Percentiles rank a stretch among this genome's conserved stretches.
Evolutionary conservation across 2,113 vertebrate genomes (phyloP).

Genomic region (Eulemur macaco): DNA sequence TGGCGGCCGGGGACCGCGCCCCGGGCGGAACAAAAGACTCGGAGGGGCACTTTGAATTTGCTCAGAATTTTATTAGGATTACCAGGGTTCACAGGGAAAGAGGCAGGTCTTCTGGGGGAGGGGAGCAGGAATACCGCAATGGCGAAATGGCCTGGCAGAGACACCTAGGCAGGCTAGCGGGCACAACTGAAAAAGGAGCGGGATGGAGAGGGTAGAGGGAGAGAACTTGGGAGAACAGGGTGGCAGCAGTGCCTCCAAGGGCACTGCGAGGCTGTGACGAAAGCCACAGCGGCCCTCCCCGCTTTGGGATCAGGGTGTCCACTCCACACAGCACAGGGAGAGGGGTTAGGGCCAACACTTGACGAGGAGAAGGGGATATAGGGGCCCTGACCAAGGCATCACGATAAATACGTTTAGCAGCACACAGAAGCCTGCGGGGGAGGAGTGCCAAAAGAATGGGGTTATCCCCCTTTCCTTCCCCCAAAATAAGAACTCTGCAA

Average conservation of each 20-base stretch:
- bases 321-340: constrained; percentile 56
- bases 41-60: constrained; percentile 46
- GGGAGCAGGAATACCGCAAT: constrained; percentile 31
- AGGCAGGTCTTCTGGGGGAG: constrained; percentile 57
- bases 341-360: neutral
- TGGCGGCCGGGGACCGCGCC: neutral
- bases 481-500: constrained; percentile 70
- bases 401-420: constrained; percentile 75
- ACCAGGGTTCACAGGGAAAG: constrained; percentile 46
- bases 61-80: constrained; percentile 74
- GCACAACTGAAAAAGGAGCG: neutral
- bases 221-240: constrained; percentile 40
- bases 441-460: constrained; percentile 33
- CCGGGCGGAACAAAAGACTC: constrained; percentile 5
- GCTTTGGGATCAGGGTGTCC: constrained; percentile 54
- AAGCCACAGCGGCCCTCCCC: constrained; percentile 35
- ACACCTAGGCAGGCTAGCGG: constrained; percentile 58
- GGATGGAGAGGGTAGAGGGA: neutral
- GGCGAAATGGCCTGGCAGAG: constrained; percentile 61
- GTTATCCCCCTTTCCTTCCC: neutral
- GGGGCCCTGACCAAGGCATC: constrained; percentile 72
- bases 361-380: constrained; percentile 11
- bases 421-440: constrained; percentile 73
- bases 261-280: neutral
- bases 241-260: constrained; percentile 37